Evolutionary conservation across 2,888 invertebrate genomes (phyloP), one percentile per base, ranked within the genome.

Genomic region (Microdon myrmicae): DNA sequence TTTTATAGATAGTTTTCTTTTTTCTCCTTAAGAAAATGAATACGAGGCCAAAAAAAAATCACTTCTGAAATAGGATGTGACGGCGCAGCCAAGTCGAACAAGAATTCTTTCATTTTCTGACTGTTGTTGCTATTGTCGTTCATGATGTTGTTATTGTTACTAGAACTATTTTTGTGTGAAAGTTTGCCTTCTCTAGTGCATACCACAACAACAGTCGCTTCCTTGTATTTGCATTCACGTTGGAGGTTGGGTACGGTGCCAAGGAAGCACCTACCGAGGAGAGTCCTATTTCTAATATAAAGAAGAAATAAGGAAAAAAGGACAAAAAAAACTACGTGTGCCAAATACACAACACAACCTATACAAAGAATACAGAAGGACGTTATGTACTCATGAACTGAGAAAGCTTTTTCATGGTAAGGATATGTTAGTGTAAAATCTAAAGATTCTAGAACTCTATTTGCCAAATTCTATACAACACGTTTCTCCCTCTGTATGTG

Each of bases 31-130:
- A 20, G 25, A 25, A 26, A 60, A 44, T 38, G n/a, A n/a, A n/a
- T n/a, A 28, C n/a, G 37, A 12, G 43, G 35, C 9, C 25, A 3
- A 31, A 38, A 28, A 23, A 43, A 49, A 37, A 32, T 31, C n/a
- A 14, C 19, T 51, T 51, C 45, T 39, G 41, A 64, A 53, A 47
- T 64, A 64, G 51, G 45, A 64, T 64, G 41, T 51, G 51, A 31
- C 49, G 31, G 49, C 26, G 49, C 41, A 58, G 64, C 64, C 58
- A 64, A 64, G 64, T 64, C 58, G 64, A 47, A 23, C 58, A 53
- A 44, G 37, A 16, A 35, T 22, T 35, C 13, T 26, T 5, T 47
- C 35, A n/a, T 19, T 19, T 7, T 16, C 9, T 39, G 51, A 9
- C 35, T 38, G 31, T 38, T 34, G 10, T 34, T 32, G 13, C 34